Evolutionary conservation across 2,888 invertebrate species (phyloP).

Genomic region (Brenthis hecate): DNA sequence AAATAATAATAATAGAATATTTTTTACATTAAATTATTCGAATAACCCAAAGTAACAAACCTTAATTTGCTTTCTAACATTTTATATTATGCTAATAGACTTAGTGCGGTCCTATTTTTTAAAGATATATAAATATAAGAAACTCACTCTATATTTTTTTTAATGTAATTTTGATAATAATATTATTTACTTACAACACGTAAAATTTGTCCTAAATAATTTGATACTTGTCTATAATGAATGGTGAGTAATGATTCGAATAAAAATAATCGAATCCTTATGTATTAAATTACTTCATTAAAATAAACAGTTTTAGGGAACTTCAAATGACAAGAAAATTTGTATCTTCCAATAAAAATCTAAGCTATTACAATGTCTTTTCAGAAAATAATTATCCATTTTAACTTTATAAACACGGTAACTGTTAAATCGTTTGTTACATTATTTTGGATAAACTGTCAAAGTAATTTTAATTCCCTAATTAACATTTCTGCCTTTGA

Average conservation of each 20-base stretch:
- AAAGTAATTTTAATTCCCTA: background rate
- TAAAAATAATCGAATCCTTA: constrained; percentile 3
- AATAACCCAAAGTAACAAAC: too few species aligned
- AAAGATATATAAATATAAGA: too few species aligned
- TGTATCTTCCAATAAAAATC: background rate
- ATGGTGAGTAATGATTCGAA: constrained; percentile 5
- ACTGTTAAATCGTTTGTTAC: background rate
- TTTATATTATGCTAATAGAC: too few species aligned
- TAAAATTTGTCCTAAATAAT: background rate
- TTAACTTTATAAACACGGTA: background rate
- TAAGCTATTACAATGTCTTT: background rate
- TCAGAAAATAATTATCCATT: background rate
- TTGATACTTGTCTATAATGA: constrained; percentile 9
- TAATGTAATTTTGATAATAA: too few species aligned
- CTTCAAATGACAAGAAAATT: background rate
- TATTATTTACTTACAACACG: background rate
- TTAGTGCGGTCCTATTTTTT: too few species aligned
- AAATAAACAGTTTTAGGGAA: background rate
- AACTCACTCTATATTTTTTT: too few species aligned
- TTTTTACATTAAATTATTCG: too few species aligned
- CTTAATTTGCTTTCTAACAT: too few species aligned
- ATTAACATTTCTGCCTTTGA: too few species aligned
- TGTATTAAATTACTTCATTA: constrained; percentile 14
- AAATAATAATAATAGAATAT: too few species aligned
- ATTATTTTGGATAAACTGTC: background rate